A percentile compares a stretch with the other conserved stretches of the same genome.
Conservation (phyloP, 2,888 invertebrate genomes). For the Megamerina dolium region DNA sequence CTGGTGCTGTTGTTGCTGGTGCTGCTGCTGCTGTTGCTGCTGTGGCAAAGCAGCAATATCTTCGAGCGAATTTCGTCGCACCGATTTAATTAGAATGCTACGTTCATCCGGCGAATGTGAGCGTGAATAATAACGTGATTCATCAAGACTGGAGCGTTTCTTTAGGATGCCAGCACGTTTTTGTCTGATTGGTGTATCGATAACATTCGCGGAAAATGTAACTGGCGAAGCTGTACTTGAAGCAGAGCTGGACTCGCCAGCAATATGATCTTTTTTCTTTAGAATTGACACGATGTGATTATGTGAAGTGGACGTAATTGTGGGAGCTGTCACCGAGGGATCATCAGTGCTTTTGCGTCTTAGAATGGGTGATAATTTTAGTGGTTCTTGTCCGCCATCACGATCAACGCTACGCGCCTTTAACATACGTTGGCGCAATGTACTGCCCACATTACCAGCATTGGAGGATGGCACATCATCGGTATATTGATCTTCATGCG, state of each 20-base stretch:
- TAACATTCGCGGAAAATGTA: slow-evolving; percentile 72
- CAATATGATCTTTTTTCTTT: slow-evolving; percentile 56
- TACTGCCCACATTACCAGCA: slow-evolving; percentile 12
- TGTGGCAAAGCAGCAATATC: slow-evolving; percentile 31
- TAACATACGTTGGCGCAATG: slow-evolving; percentile 26
- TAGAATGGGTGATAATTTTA: slow-evolving; percentile 36
- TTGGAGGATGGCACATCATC: slow-evolving; percentile 1
- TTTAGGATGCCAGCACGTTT: slow-evolving; percentile 75
- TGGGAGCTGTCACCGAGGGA: slow-evolving; percentile 27
- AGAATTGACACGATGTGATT: slow-evolving; percentile 59
- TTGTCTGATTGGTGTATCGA: slow-evolving; percentile 56
- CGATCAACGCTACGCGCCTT: slow-evolving; percentile 33
- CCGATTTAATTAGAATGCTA: slow-evolving; percentile 46
- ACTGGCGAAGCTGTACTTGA: slow-evolving; percentile 63
- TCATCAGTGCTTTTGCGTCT: slow-evolving; percentile 50
- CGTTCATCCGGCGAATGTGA: slow-evolving; percentile 49
- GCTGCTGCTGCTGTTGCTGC: slow-evolving; percentile 17
- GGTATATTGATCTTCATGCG: slow-evolving; percentile 9
- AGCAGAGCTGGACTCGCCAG: slow-evolving; percentile 48
- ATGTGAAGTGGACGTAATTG: slow-evolving; percentile 46
- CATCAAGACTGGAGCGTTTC: slow-evolving; percentile 76
- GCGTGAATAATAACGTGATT: slow-evolving; percentile 51
- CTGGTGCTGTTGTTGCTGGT: slow-evolving; percentile 12
- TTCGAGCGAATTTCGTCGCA: slow-evolving; percentile 47
- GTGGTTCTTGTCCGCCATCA: slow-evolving; percentile 28